Evolutionary conservation across 1,140 invertebrate genomes (phyloP).

Genomic region (Aphelinus certus): DNA sequence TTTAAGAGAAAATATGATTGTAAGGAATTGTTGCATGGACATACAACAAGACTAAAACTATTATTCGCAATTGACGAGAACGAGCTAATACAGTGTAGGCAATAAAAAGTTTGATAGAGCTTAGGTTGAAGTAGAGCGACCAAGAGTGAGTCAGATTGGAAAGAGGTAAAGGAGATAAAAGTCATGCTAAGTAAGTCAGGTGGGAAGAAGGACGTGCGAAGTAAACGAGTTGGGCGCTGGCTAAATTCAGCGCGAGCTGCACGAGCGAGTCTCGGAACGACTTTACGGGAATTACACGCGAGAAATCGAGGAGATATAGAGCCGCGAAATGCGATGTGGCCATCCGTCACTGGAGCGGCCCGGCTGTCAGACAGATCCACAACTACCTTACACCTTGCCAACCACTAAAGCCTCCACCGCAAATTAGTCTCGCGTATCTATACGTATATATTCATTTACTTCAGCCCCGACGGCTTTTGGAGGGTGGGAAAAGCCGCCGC

Average conservation of each 20-base stretch:
- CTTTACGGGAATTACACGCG: slow-evolving; percentile 66
- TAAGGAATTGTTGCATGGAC: too few relatives aligned
- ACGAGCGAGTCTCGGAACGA: slow-evolving; percentile 55
- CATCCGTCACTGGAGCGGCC: slow-evolving; percentile 62
- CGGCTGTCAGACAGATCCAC: slow-evolving; percentile 35
- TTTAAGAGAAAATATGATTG: too few relatives aligned
- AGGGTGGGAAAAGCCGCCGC: neutral
- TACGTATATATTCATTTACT: slow-evolving; percentile 9
- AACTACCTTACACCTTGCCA: slow-evolving; percentile 33
- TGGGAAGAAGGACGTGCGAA: slow-evolving; percentile 32
- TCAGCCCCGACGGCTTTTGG: slow-evolving; percentile 23
- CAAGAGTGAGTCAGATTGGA: too few relatives aligned
- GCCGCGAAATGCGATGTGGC: slow-evolving; percentile 64
- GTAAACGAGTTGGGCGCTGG: slow-evolving; percentile 21
- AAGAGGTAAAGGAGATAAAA: neutral
- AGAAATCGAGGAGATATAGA: slow-evolving; percentile 65
- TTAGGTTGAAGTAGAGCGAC: too few relatives aligned
- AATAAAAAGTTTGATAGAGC: too few relatives aligned
- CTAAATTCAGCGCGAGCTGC: neutral
- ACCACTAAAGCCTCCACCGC: slow-evolving; percentile 19
- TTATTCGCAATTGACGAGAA: too few relatives aligned
- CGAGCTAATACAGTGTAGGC: too few relatives aligned
- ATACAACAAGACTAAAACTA: too few relatives aligned
- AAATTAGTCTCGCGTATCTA: slow-evolving; percentile 32
- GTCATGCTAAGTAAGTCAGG: slow-evolving; percentile 9